Conservation (phyloP, 1,140 invertebrate genomes). For the Cherax destructor region DNA sequence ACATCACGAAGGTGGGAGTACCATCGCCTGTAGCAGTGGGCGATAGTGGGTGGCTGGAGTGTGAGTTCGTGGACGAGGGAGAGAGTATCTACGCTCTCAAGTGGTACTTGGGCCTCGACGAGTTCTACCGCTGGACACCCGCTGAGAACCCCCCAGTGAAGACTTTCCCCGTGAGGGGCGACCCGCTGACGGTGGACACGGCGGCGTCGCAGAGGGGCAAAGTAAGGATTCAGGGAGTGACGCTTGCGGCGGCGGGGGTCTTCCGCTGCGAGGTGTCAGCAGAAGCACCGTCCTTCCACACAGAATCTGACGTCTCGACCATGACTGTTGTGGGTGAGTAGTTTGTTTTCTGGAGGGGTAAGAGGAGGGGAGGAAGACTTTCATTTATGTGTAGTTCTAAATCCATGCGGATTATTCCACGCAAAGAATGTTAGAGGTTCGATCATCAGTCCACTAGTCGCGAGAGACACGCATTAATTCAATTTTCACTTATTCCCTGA, state of each 20-base stretch:
- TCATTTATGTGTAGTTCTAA: too few species aligned
- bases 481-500: too few species aligned
- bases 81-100: conserved; percentile 54
- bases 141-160: conserved; percentile 51
- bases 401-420: too few species aligned
- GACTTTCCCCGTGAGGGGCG: conserved; percentile 41
- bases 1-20: conserved; percentile 43
- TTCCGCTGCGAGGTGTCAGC: conserved; percentile 87
- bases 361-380: too few species aligned
- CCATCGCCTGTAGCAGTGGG: conserved; percentile 38
- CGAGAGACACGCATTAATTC: too few species aligned
- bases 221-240: conserved; percentile 38
- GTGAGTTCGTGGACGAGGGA: conserved; percentile 37
- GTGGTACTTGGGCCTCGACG: conserved; percentile 62
- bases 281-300: conserved; percentile 82
- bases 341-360: background rate
- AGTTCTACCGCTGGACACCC: conserved; percentile 59
- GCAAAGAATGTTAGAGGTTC: too few species aligned
- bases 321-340: conserved; percentile 71
- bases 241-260: conserved; percentile 82
- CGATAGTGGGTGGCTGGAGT: conserved; percentile 44
- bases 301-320: conserved; percentile 51
- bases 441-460: too few species aligned
- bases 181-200: conserved; percentile 49
- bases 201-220: conserved; percentile 29